Percentiles rank a stretch among this genome's conserved stretches.
phyloP scores from a whole-genome alignment of 2,797 vertebrate genomes.

The Chromobotia macracanthus region DNA sequence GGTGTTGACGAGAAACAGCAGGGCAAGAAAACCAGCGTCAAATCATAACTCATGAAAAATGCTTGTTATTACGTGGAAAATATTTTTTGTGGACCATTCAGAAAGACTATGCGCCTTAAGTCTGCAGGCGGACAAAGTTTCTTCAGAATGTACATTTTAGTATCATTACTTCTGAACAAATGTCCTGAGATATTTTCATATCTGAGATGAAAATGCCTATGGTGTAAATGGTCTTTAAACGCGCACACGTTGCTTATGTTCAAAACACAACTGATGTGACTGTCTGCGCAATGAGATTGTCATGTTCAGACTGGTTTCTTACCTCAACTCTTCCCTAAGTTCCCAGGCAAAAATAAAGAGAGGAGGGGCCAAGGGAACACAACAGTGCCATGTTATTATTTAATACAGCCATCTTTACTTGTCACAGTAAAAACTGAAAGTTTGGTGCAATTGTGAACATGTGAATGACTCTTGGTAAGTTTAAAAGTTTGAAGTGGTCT shows the following conservation, averaged over 20 bases:
- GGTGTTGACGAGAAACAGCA: neutral
- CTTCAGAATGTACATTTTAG: neutral
- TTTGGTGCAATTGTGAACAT: neutral
- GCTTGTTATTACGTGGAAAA: neutral
- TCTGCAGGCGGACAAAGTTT: slow-evolving; percentile 50
- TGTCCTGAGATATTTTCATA: neutral
- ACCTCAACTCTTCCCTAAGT: slow-evolving; percentile 27
- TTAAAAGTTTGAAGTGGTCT: neutral
- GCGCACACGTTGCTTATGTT: neutral
- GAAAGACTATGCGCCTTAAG: neutral
- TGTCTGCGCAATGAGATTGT: neutral
- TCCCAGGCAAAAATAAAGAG: slow-evolving; percentile 35
- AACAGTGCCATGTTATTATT: slow-evolving; percentile 4
- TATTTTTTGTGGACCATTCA: neutral
- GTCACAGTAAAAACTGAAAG: neutral
- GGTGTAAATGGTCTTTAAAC: neutral
- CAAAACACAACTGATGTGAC: neutral
- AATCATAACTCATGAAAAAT: neutral
- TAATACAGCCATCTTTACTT: slow-evolving; percentile 13
- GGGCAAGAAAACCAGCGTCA: neutral
- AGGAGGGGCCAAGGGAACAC: slow-evolving; percentile 37
- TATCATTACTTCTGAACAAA: neutral
- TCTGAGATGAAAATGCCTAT: neutral
- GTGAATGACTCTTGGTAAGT: neutral
- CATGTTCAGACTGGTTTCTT: slow-evolving; percentile 33